Evolutionary conservation across 2,113 vertebrate species (phyloP).

Genomic region (Hippoglossus stenolepis): DNA sequence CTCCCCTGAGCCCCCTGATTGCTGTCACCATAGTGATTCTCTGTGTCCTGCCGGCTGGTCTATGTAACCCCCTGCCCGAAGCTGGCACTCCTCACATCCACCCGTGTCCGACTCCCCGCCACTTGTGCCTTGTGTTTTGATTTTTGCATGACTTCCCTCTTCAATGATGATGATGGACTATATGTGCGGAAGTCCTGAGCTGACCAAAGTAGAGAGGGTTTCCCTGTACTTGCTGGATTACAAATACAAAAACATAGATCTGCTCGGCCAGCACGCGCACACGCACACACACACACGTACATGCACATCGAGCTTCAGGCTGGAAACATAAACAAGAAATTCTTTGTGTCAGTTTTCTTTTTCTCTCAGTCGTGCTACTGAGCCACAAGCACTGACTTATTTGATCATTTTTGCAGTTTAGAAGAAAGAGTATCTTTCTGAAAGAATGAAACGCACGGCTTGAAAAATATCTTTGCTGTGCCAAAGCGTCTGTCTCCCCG

Average conservation of each 20-base stretch:
- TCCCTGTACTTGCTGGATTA: constrained; percentile 71
- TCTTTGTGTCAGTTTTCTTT: constrained; percentile 9
- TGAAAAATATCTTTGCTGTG: constrained; percentile 50
- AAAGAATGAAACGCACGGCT: constrained; percentile 46
- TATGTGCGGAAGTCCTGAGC: constrained; percentile 60
- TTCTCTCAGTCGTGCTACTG: constrained; percentile 26
- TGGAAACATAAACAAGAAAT: constrained; percentile 34
- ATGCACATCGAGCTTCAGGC: constrained; percentile 7
- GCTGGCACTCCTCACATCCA: constrained; percentile 25
- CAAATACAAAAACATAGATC: constrained; percentile 55
- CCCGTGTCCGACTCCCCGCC: constrained; percentile 21
- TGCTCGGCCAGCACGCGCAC: background rate
- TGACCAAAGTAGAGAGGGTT: constrained; percentile 74
- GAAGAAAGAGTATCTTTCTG: constrained; percentile 39
- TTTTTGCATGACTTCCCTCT: constrained; percentile 78
- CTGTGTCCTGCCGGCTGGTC: constrained; percentile 72
- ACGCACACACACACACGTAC: constrained; percentile 14
- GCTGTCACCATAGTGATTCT: constrained; percentile 87
- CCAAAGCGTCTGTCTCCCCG: constrained; percentile 32
- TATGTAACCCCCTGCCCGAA: background rate
- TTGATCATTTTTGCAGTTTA: constrained; percentile 62
- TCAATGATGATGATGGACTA: constrained; percentile 59
- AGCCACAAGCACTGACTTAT: constrained; percentile 52
- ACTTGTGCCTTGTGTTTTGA: constrained; percentile 71
- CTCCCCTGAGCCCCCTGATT: constrained; percentile 81